Conservation (phyloP, 2,797 vertebrate species). For the Denticeps clupeoides region DNA sequence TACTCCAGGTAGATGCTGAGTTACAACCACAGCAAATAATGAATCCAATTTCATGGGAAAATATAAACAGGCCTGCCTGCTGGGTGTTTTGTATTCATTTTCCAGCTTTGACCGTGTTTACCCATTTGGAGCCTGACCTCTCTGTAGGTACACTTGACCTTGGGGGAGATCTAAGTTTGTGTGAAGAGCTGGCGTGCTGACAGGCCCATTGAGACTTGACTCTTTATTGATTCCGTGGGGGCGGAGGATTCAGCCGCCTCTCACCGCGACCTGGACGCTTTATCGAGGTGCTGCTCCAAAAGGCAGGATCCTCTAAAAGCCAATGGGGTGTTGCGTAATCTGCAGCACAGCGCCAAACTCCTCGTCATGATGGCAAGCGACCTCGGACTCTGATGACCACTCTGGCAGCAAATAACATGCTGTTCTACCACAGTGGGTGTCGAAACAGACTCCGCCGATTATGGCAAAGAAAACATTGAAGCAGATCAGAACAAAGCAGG, state of each 20-base stretch:
- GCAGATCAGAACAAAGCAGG: too few species aligned
- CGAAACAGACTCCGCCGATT: too few species aligned
- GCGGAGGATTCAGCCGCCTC: not conserved
- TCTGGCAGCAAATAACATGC: too few species aligned
- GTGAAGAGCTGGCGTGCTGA: slow-evolving; percentile 5
- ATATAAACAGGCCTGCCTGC: not conserved
- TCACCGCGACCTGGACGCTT: slow-evolving; percentile 44
- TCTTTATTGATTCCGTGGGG: slow-evolving; percentile 17
- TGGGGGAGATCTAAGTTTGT: not conserved
- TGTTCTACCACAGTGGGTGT: too few species aligned
- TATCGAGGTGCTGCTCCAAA: slow-evolving; percentile 38
- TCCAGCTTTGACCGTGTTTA: not conserved
- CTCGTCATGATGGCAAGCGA: too few species aligned
- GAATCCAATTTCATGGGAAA: too few species aligned
- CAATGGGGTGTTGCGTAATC: too few species aligned
- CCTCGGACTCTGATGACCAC: too few species aligned
- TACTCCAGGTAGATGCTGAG: too few species aligned
- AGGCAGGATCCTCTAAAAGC: slow-evolving; percentile 14
- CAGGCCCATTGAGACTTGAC: slow-evolving; percentile 10
- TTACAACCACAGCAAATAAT: too few species aligned
- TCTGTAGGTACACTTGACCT: not conserved
- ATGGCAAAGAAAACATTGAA: too few species aligned
- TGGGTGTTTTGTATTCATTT: not conserved
- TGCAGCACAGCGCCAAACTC: too few species aligned
- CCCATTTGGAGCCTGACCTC: not conserved